phyloP scores from a whole-genome alignment of 2,888 invertebrate genomes.

The Theretra japonica region DNA sequence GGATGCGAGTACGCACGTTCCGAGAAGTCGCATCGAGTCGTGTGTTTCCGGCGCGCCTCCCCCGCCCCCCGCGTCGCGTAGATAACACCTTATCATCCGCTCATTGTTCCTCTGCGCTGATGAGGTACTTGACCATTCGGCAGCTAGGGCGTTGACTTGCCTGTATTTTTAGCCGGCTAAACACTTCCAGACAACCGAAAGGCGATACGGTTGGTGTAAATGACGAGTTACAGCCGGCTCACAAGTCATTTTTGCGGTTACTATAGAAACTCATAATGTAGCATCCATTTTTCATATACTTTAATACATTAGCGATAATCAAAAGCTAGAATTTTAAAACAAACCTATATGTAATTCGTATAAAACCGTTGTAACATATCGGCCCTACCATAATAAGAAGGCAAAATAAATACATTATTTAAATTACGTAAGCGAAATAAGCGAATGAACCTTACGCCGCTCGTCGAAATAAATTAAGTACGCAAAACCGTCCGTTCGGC shows the following conservation, averaged over 20 bases:
- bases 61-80: constrained; percentile 53
- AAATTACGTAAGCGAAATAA: not conserved
- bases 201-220: constrained; percentile 18
- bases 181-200: constrained; percentile 33
- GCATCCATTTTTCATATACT: not conserved
- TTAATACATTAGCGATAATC: not conserved
- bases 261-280: not conserved
- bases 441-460: not conserved
- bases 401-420: not conserved
- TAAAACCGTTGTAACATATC: not conserved
- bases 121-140: constrained; percentile 68
- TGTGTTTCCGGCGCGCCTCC: constrained; percentile 70
- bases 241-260: not conserved
- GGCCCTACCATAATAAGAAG: not conserved
- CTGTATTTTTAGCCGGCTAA: constrained; percentile 58
- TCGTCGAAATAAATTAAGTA: not conserved
- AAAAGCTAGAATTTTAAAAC: not conserved
- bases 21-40: constrained; percentile 66
- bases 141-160: constrained; percentile 70
- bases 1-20: constrained; percentile 62
- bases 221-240: constrained; percentile 3
- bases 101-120: constrained; percentile 78
- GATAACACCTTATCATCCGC: constrained; percentile 83
- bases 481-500: not conserved
- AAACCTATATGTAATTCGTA: too few relatives aligned